These are phyloP conservation scores for Epizoanthus illoricatus DNA, from an alignment of 92 coral and sea anemone genomes.

Conservation along the genomic window DNA sequence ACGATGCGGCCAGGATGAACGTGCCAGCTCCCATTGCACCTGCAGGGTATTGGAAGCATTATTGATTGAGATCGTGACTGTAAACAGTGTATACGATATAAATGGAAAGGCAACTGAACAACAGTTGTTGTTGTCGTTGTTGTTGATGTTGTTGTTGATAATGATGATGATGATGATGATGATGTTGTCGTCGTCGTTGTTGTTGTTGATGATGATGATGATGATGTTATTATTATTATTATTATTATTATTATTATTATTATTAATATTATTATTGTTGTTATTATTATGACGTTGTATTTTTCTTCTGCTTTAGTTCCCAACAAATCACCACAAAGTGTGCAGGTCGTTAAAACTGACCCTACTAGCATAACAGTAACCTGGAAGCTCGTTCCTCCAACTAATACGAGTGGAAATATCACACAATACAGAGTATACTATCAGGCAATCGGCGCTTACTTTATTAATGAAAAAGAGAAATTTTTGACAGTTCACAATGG, in stretches of 20 bases:
- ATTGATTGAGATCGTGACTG: not conserved
- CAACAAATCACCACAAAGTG: not conserved
- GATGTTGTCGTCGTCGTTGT: not conserved
- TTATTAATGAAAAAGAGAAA: not conserved
- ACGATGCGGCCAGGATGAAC: conserved; percentile 78
- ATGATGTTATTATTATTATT: not conserved
- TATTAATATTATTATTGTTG: no score
- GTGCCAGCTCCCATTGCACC: conserved; percentile 81
- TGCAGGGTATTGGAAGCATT: not conserved
- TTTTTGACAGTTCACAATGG: not conserved
- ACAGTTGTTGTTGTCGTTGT: no score
- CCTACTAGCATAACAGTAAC: not conserved
- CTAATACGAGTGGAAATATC: not conserved
- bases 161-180: no score
- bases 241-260: no score
- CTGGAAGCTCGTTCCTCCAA: not conserved
- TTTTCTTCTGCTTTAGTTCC: not conserved
- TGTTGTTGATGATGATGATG: no score
- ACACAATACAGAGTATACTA: not conserved
- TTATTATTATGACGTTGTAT: not conserved
- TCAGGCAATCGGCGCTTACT: not conserved
- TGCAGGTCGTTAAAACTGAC: not conserved
- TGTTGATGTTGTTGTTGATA: no score
- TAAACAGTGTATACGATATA: no score
- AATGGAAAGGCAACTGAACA: no score